These are phyloP conservation scores for Orchesellides sinensis DNA, from an alignment of 2,888 invertebrate genomes.

Conservation along the genomic window DNA sequence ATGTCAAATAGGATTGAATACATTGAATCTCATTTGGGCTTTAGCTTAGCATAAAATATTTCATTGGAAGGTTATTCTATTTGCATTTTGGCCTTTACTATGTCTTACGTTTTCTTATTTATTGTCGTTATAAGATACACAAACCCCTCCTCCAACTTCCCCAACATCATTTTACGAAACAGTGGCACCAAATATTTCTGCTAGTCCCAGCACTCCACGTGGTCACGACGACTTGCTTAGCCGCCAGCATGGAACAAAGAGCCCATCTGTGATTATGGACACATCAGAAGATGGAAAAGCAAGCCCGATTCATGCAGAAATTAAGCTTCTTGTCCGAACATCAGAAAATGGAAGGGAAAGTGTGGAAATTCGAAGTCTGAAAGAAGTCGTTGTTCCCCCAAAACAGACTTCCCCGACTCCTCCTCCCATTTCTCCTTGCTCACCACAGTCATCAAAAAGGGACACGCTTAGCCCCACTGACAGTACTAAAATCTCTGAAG, in stretches of 20 bases:
- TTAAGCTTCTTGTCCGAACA: conserved; percentile 79
- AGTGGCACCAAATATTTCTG: conserved; percentile 45
- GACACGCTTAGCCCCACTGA: conserved; percentile 73
- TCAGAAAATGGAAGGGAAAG: conserved; percentile 78
- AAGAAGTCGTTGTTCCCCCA: conserved; percentile 76
- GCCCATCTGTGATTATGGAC: conserved; percentile 58
- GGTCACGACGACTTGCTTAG: conserved; percentile 41
- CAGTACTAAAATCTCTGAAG: conserved; percentile 75
- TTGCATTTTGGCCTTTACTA: neutral
- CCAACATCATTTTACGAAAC: conserved; percentile 62
- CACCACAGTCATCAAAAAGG: conserved; percentile 61
- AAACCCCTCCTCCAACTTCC: conserved; percentile 54
- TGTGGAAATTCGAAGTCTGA: conserved; percentile 79
- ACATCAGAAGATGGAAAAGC: conserved; percentile 66
- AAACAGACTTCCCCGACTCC: conserved; percentile 21
- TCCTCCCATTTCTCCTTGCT: conserved; percentile 23
- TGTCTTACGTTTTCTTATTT: neutral
- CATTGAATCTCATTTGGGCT: too few relatives aligned
- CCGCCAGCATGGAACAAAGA: conserved; percentile 51
- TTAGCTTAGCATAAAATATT: too few relatives aligned
- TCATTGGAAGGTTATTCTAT: too few relatives aligned
- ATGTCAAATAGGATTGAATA: too few relatives aligned
- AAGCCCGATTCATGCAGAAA: conserved; percentile 77
- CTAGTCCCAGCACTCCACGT: conserved; percentile 37
- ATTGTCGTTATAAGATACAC: conserved; percentile 32